Percentiles rank a stretch among this genome's conserved stretches.
Evolutionary conservation across 2,113 vertebrate species (phyloP).

Genomic region (Stomatorhinus ivindoensis): DNA sequence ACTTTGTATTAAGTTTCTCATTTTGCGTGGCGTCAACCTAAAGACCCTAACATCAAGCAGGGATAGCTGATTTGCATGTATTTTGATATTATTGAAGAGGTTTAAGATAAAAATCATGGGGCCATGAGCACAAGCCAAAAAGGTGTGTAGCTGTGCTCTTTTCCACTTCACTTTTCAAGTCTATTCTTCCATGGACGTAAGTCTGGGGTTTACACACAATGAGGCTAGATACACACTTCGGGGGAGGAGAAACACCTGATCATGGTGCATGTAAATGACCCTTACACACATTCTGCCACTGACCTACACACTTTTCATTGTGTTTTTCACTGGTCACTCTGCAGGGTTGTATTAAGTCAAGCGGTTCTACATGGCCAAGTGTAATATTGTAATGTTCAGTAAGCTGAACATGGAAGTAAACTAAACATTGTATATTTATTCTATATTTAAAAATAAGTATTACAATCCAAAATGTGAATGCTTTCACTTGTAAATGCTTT

Average conservation of each 20-base stretch:
- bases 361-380: background rate
- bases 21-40: background rate
- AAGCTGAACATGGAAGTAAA: background rate
- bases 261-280: background rate
- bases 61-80: background rate
- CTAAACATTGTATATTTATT: background rate
- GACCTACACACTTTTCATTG: background rate
- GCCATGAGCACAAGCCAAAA: background rate
- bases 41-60: background rate
- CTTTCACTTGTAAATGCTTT: background rate
- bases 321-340: background rate
- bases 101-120: background rate
- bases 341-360: background rate
- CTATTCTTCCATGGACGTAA: background rate
- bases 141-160: background rate
- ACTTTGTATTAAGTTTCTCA: background rate
- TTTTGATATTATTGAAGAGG: background rate
- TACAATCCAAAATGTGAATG: background rate
- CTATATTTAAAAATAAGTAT: background rate
- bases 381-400: background rate
- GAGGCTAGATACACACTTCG: background rate
- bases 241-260: background rate
- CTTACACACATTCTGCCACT: background rate
- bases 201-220: background rate
- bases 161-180: background rate